Evolutionary conservation across 1,140 invertebrate species (phyloP), one percentile per base, ranked within the genome.

Genomic region (Heliconius himera): DNA sequence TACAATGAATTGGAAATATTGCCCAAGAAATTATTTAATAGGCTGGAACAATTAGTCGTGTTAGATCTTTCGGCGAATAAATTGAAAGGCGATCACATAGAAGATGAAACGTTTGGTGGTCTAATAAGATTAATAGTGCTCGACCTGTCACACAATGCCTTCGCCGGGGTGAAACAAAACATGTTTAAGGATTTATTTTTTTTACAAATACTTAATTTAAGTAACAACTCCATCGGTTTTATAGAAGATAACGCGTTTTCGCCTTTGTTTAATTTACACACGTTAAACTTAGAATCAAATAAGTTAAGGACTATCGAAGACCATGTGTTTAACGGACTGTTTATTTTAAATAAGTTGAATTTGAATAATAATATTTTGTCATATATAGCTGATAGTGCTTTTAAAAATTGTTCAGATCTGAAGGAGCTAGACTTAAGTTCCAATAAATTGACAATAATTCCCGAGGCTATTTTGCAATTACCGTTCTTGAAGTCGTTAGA

Each of bases 391-490:
- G 93, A 95, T 49, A 97, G 97, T 81, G 97, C 98, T 41, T 98
- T 98, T 85, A 96, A 95, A 94, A 98, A 98, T 93, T 97, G 97
- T 88, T 97, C 96, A 41, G 96, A 96, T 92, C 93, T 97, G 60
- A 96, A 96, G 88, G 98, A 98, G 83, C 94, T 99, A 78, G 97
- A 98, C 91, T 94, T 98, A 74, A 97, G 97, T 87, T 96, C 96
- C 29, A 99, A 99, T 94, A 95, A 96, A 87, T 94, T 99, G 82
- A 95, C 95, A 66, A 92, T 95, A 78, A 95, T 98, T 72, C 98
- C 98, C 2, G 94, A 96, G 70, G 97, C 97, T 16, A 94, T 98
- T 78, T 96, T 96, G 86, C 96, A 97, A 85, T 96, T 98, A 95
- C 95, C 96, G 81, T 96, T 97, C 87, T 93, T 98, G 78, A 96